Evolutionary conservation across 2,113 vertebrate genomes (phyloP).

Genomic region (Chloropsis cyanopogon): DNA sequence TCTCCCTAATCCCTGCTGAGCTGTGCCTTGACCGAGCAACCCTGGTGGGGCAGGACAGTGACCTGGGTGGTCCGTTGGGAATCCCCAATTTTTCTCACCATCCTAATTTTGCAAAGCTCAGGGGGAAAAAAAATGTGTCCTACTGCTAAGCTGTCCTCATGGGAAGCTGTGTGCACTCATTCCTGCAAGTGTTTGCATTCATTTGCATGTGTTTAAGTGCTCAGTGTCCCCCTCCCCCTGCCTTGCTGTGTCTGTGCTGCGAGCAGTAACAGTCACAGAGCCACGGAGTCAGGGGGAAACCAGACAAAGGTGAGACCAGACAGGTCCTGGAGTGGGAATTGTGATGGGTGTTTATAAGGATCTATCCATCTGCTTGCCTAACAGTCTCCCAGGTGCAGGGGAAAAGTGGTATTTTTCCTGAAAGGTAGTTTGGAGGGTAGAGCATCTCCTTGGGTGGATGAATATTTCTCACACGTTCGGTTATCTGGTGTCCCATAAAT

Average conservation of each 20-base stretch:
- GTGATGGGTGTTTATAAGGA: neutral
- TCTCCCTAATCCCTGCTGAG: neutral
- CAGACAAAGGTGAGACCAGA: neutral
- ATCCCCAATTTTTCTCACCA: neutral
- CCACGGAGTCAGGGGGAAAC: neutral
- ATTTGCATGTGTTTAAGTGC: neutral
- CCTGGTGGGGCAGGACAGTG: neutral
- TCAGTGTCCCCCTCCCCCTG: neutral
- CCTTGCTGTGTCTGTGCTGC: neutral
- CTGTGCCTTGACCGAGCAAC: neutral
- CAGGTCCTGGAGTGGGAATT: neutral
- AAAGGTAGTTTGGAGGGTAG: neutral
- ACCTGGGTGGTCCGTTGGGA: neutral
- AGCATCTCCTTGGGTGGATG: neutral
- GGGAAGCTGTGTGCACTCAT: neutral
- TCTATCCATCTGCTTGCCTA: neutral
- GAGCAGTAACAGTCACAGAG: neutral
- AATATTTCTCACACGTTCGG: neutral
- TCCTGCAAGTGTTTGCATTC: neutral
- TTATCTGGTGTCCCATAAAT: neutral
- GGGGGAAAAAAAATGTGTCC: rapidly evolving
- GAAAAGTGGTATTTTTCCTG: neutral
- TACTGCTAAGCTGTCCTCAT: neutral
- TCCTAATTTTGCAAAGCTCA: neutral
- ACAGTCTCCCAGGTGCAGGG: neutral